Evolutionary conservation across 2,797 vertebrate genomes (phyloP).

Genomic region (Tauraco hartlaubi): DNA sequence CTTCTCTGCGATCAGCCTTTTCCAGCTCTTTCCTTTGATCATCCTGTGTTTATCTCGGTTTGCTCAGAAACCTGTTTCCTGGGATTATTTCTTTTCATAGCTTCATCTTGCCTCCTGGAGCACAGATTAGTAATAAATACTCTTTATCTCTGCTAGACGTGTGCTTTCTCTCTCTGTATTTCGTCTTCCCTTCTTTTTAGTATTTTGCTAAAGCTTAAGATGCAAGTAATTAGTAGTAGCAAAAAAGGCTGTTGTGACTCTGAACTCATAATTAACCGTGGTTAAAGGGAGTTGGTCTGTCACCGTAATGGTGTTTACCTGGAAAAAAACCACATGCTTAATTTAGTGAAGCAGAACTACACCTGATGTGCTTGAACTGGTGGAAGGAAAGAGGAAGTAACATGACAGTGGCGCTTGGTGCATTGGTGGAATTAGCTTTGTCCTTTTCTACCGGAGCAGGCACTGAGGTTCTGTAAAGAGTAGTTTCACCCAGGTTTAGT

Average conservation of each 20-base stretch:
- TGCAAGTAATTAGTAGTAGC: background rate
- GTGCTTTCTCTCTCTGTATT: background rate
- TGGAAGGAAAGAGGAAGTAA: background rate
- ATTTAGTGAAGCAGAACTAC: background rate
- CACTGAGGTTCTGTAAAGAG: background rate
- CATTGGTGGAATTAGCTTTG: background rate
- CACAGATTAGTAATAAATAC: conserved; percentile 3
- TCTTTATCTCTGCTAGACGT: background rate
- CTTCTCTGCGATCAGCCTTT: background rate
- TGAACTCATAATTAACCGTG: background rate
- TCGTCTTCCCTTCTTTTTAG: background rate
- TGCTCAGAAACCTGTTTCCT: background rate
- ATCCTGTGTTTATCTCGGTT: background rate
- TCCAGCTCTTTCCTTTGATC: conserved; percentile 20
- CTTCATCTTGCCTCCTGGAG: background rate
- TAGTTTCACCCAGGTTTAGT: background rate
- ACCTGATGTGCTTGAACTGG: background rate
- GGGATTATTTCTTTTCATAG: conserved; percentile 22
- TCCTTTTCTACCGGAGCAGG: background rate
- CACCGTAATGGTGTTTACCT: background rate
- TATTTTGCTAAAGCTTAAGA: background rate
- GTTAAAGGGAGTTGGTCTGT: background rate
- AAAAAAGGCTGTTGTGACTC: background rate
- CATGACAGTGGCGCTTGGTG: rapidly evolving
- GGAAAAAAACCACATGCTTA: background rate